These are phyloP conservation scores for Alfaro cultratus DNA, from an alignment of 2,797 vertebrate species.

Conservation along the genomic window DNA sequence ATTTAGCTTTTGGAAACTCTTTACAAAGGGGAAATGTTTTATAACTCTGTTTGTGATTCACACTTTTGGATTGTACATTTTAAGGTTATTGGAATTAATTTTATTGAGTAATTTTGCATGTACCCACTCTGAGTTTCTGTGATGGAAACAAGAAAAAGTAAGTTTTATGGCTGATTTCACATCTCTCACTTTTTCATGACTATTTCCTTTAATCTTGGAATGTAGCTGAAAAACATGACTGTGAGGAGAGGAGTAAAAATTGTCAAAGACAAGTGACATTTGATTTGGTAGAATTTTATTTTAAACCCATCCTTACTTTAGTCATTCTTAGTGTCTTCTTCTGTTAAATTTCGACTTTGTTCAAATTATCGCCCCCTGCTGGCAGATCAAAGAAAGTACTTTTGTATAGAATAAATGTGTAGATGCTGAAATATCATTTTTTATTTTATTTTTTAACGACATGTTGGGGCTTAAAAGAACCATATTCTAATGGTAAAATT, in stretches of 20 bases:
- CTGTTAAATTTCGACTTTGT: not conserved
- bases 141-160: not conserved
- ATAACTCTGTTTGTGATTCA: not conserved
- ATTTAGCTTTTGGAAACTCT: not conserved
- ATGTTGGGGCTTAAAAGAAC: not conserved
- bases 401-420: not conserved
- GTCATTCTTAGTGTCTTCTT: not conserved
- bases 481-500: not conserved
- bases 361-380: not conserved
- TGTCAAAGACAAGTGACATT: not conserved
- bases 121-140: not conserved
- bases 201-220: not conserved
- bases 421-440: not conserved
- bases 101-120: not conserved
- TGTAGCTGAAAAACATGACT: not conserved
- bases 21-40: not conserved
- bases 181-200: not conserved
- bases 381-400: not conserved
- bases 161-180: not conserved
- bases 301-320: not conserved
- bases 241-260: not conserved
- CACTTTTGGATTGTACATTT: not conserved
- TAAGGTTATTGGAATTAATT: not conserved
- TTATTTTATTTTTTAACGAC: not conserved
- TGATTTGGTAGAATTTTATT: not conserved